These are phyloP conservation scores for Shargacucullia verbasci DNA, from an alignment of 2,888 invertebrate species.

Conservation along the genomic window DNA sequence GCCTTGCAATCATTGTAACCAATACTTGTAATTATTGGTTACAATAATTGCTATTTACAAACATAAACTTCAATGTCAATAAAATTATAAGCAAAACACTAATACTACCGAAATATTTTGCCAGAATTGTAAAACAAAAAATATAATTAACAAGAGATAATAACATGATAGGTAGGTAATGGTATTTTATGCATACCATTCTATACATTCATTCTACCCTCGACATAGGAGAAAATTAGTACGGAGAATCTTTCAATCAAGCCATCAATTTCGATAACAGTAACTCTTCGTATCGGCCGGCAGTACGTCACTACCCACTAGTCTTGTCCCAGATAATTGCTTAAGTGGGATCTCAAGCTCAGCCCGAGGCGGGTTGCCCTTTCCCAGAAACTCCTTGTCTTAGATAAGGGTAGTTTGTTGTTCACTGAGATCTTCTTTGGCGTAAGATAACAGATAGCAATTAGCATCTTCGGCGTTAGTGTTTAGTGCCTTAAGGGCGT, in stretches of 20 bases:
- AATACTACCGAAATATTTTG: too few relatives aligned
- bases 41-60: too few relatives aligned
- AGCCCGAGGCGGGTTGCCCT: conserved; percentile 54
- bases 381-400: conserved; percentile 59
- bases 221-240: too few relatives aligned
- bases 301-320: conserved; percentile 20
- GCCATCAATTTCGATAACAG: conserved; percentile 3
- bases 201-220: too few relatives aligned
- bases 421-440: conserved; percentile 71
- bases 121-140: too few relatives aligned
- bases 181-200: too few relatives aligned
- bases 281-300: conserved; percentile 9
- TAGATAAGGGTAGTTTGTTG: conserved; percentile 76
- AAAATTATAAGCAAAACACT: too few relatives aligned
- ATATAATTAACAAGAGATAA: too few relatives aligned
- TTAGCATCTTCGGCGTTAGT: conserved; percentile 67
- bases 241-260: conserved; percentile 8
- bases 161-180: too few relatives aligned
- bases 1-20: too few relatives aligned
- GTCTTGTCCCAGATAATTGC: conserved; percentile 66
- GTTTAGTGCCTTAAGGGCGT: conserved; percentile 60
- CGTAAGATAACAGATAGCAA: conserved; percentile 76
- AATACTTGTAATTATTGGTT: too few relatives aligned
- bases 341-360: conserved; percentile 69
- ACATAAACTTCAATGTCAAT: too few relatives aligned